Percentiles rank a stretch among this genome's conserved stretches.
Evolutionary conservation across 1,140 invertebrate species (phyloP).

Genomic region (Penaeus vannamei): DNA sequence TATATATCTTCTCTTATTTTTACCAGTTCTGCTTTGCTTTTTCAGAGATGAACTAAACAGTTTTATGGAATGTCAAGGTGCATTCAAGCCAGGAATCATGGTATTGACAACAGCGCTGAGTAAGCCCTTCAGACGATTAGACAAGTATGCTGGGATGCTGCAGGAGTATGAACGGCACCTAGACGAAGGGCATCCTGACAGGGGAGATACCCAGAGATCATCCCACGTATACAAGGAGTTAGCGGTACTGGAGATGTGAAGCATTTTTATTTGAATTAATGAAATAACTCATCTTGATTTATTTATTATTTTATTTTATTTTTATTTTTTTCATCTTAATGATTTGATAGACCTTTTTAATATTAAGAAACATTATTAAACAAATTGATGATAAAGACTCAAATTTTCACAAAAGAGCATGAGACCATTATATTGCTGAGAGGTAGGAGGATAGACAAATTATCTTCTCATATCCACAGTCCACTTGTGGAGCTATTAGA

Average conservation of each 20-base stretch:
- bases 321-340: no score
- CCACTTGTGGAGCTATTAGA: slow-evolving; percentile 74
- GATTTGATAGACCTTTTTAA: no score
- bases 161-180: slow-evolving; percentile 96
- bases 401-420: no score
- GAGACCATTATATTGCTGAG: no score
- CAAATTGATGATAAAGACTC: no score
- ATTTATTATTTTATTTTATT: no score
- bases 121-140: slow-evolving; percentile 93
- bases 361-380: no score
- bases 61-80: slow-evolving; percentile 87
- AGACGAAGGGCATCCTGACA: slow-evolving; percentile 94
- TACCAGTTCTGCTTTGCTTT: no score
- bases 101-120: slow-evolving; percentile 93
- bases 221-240: slow-evolving; percentile 95
- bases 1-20: no score
- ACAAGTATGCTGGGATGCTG: slow-evolving; percentile 86
- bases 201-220: slow-evolving; percentile 95
- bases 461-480: slow-evolving; percentile 28
- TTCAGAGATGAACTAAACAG: slow-evolving; percentile 83
- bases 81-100: slow-evolving; percentile 84
- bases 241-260: slow-evolving; percentile 74
- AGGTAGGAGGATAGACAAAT: no score
- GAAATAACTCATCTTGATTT: not conserved
- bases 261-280: slow-evolving; percentile 23